Evolutionary conservation across 1,140 invertebrate genomes (phyloP), one percentile per base, ranked within the genome.

Genomic region (honey bee (Apis mellifera)): DNA sequence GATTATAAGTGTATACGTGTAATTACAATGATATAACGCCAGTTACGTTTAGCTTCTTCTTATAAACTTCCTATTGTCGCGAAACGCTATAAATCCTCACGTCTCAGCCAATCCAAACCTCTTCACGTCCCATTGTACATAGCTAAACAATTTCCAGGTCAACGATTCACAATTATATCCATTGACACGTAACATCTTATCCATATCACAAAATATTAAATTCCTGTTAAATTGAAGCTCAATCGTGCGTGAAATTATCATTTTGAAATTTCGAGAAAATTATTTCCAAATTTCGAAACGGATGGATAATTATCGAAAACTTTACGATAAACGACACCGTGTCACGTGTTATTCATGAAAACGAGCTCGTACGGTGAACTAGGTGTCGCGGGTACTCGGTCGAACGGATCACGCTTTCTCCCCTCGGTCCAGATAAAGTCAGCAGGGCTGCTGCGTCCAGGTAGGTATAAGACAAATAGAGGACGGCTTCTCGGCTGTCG

Each of bases 401-500:
- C 13, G 32, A 60, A 57, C 55, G 64, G 68, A 76, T 82, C 65
- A 82, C 64, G 64, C 19, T 82, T 69, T 82, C 76, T 57, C 73
- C 59, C 19, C 55, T 12, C 7, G 52, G 48, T 42, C 0, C 4
- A 82, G 79, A 82, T 82, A 82, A 82, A 82, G 79, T 82, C 72
- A 82, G 17, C 64, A 54, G 73, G 64, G 59, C 79, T 32, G 59
- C 79, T 32, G 60, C 64, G 57, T 76, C 79, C 79, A 54, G 64
- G 54, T 54, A 66, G 79, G 64, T 42, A 32, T 32, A 76, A 76
- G 85, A 86, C 84, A 86, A 86, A 86, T 86, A 79, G 84, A 83
- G 75, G 71, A 87, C 80, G 66, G 73, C n/a, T n/a, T 52, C 54
- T 42, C 4, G 32, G 5, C 32, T 59, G 81, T 70, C 66, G 81